Conservation (phyloP, 1,140 invertebrate species). For the Apis mellifera region Amel_HAv3.1 CM009945.2:6245501-6246000, state of each 20-base stretch:
- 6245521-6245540: slow-evolving; percentile 43
- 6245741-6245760: not conserved
- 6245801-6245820: not conserved
- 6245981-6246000: slow-evolving; percentile 25
- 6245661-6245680: slow-evolving; percentile 29
- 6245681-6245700: slow-evolving; percentile 24
- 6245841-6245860: not conserved
- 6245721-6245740: not conserved
- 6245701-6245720: slow-evolving; percentile 1
- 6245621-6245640: slow-evolving; percentile 70
- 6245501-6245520: not conserved
- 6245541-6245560: slow-evolving; percentile 72
- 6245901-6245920: not conserved
- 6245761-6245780: not conserved
- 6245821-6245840: too few relatives aligned
- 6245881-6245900: too few relatives aligned
- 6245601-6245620: slow-evolving; percentile 69
- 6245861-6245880: too few relatives aligned
- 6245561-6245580: slow-evolving; percentile 62
- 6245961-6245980: not conserved
- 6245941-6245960: not conserved
- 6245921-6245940: not conserved
- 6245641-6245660: slow-evolving; percentile 64
- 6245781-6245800: not conserved
- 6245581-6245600: slow-evolving; percentile 31